These are phyloP conservation scores for Uropsilus gracilis DNA, from an alignment of 2,113 vertebrate species.

Conservation along the genomic window DNA sequence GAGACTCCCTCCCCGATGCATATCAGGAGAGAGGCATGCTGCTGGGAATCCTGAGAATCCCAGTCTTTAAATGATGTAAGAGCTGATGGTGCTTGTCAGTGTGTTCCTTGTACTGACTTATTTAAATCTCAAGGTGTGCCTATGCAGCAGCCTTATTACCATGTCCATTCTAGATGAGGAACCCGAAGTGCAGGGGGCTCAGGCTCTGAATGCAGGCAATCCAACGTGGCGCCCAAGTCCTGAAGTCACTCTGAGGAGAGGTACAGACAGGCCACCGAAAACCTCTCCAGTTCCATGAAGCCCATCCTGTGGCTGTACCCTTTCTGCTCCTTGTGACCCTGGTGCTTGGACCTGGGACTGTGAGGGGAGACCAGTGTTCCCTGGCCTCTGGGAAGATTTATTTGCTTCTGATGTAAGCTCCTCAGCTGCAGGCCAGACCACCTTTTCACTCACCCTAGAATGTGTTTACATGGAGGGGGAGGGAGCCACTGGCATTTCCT, in stretches of 20 bases:
- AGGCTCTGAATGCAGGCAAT: not conserved
- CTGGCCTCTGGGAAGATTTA: not conserved
- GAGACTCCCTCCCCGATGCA: accelerated
- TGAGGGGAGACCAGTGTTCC: not conserved
- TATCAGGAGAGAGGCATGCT: not conserved
- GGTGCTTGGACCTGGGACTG: accelerated
- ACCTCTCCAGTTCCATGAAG: accelerated
- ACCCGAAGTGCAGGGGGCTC: not conserved
- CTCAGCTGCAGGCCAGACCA: not conserved
- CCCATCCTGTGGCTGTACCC: not conserved
- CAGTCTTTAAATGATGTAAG: not conserved
- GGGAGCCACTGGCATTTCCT: not conserved
- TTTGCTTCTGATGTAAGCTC: not conserved
- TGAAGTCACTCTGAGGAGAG: not conserved
- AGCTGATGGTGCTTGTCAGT: not conserved
- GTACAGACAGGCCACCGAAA: accelerated
- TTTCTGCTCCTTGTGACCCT: accelerated
- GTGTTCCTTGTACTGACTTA: accelerated
- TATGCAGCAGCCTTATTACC: accelerated
- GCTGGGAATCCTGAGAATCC: not conserved
- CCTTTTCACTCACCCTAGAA: not conserved
- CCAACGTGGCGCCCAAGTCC: not conserved
- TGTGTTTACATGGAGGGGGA: not conserved
- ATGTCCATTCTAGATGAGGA: not conserved
- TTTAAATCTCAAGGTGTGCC: not conserved